Base-by-base conservation (phyloP, 2,888 invertebrate species). In the Leptopterna dolabrata region DNA sequence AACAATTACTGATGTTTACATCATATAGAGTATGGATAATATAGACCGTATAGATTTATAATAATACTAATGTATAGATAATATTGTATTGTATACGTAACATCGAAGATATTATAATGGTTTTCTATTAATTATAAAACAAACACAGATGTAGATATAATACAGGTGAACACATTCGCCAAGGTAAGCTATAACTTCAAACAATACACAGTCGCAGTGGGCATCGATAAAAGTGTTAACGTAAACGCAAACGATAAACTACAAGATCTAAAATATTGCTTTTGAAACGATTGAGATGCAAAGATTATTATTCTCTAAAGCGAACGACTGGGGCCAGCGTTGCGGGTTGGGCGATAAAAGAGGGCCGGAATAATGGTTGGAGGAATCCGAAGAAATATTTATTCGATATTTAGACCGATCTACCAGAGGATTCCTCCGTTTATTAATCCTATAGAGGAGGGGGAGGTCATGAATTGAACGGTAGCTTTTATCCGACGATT, bases 371-470 rank as follows among this genome's bases (percentile, higher is more conserved):
- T 51, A n/a, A 47, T 51, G 47, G 51, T 30, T 45, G 36, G 30
- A 81, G 81, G 81, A 81, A 81, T 81, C 81, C n/a, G 81, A 81
- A 81, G 81, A 55, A 81, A 81, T 51, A 81, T 81, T 81, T 30
- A 30, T 27, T 47, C 78, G 78, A 47, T 78, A 78, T 55, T 73
- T 73, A 73, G 41, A 73, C 73, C 19, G n/a, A 19, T 19, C 73
- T 16, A 29, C 36, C 73, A 30, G 19, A 29, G 41, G 73, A 63
- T 41, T 73, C 73, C 73, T 73, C 13, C 73, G 73, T 73, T 73
- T 73, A 73, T 73, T 73, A 73, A 73, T 73, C 73, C 73, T 36
- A 41, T 19, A 30, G 73, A 36, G 36, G 29, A 36, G 14, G 73
- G 19, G 36, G 41, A 73, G 73, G 73, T 63, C 63, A 63, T 63